Percentiles rank a stretch among this genome's conserved stretches.
Conservation (phyloP, 2,113 vertebrate species). For the Scytalopus superciliaris region DNA sequence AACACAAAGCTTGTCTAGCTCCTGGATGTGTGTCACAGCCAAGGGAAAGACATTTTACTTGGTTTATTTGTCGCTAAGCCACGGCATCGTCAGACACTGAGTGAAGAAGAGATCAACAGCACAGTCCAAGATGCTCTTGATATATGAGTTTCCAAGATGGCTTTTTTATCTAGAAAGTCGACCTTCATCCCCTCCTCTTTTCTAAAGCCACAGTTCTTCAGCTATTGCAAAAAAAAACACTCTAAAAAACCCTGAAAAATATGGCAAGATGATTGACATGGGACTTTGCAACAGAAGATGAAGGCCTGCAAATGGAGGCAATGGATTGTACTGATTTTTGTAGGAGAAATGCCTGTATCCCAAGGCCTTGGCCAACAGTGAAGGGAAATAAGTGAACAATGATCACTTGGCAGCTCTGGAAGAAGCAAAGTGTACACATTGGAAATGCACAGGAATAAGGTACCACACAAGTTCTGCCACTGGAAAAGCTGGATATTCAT, state of each 20-base stretch:
- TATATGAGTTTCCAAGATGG: accelerated
- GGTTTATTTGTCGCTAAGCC: not conserved
- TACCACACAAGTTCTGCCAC: not conserved
- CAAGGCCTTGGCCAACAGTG: not conserved
- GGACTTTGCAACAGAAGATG: not conserved
- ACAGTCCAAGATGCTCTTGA: not conserved
- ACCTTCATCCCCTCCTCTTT: not conserved
- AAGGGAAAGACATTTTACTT: not conserved
- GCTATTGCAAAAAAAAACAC: not conserved
- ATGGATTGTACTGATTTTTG: not conserved
- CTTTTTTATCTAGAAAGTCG: not conserved
- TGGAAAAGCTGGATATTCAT: not conserved
- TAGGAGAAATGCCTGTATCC: not conserved
- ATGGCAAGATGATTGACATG: not conserved
- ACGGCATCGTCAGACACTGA: not conserved
- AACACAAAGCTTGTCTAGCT: not conserved
- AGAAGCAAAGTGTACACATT: not conserved
- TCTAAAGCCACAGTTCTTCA: not conserved
- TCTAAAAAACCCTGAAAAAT: not conserved
- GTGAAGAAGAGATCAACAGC: not conserved
- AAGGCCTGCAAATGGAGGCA: not conserved
- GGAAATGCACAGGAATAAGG: not conserved
- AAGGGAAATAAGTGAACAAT: not conserved
- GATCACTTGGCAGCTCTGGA: not conserved
- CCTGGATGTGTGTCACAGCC: not conserved